Conservation (phyloP, 2,888 invertebrate genomes). For the Anodontia alba region DNA sequence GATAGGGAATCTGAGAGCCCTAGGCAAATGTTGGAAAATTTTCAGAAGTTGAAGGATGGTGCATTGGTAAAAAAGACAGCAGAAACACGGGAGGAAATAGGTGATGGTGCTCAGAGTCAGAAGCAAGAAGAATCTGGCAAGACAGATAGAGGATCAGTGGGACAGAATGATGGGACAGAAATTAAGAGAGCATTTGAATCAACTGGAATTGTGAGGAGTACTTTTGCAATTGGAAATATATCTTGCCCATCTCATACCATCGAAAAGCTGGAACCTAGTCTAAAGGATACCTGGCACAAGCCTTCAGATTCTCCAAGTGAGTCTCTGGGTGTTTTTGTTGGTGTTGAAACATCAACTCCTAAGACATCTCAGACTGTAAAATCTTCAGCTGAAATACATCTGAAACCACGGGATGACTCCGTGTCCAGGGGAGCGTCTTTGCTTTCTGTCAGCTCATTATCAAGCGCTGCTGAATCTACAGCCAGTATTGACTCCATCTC, state of each 20-base stretch:
- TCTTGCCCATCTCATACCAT: conserved; percentile 27
- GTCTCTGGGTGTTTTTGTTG: not conserved
- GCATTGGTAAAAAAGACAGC: not conserved
- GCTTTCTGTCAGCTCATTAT: conserved; percentile 31
- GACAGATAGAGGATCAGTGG: too few relatives aligned
- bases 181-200: not conserved
- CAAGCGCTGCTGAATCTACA: conserved; percentile 44
- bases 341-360: not conserved
- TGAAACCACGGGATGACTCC: not conserved
- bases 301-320: conserved; percentile 20
- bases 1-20: conserved; percentile 4
- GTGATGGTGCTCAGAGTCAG: not conserved
- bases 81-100: not conserved
- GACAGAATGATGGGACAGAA: not conserved
- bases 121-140: not conserved
- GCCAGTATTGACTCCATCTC: conserved; percentile 30
- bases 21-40: not conserved
- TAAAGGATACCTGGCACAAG: conserved; percentile 51
- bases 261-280: conserved; percentile 50
- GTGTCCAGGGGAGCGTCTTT: conserved; percentile 19
- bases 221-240: conserved; percentile 10
- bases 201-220: not conserved
- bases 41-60: not conserved
- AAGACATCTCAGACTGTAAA: not conserved
- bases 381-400: not conserved